Conservation (phyloP, 23 tunicate species). For the Trididemnum clinides region DNA sequence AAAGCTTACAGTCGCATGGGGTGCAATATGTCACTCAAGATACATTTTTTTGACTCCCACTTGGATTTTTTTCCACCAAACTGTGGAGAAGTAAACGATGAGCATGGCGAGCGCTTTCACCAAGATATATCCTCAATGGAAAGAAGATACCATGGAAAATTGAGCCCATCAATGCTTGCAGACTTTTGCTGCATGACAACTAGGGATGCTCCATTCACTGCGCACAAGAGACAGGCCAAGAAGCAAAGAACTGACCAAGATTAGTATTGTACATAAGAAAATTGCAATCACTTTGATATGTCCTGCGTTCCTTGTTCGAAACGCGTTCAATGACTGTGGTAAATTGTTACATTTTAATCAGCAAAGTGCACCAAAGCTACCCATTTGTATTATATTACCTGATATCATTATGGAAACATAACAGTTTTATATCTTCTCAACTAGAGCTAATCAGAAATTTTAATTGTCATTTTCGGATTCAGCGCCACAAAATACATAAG, state of each 20-base stretch:
- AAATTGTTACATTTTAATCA: conserved; percentile 9
- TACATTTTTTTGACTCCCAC: conserved; percentile 33
- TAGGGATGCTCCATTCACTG: conserved; percentile 7
- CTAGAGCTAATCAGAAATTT: conserved; percentile 28
- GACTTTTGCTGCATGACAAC: conserved; percentile 21
- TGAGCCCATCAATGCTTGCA: conserved; percentile 25
- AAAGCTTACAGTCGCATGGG: conserved; percentile 30
- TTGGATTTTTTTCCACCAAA: conserved; percentile 36
- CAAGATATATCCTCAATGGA: conserved; percentile 26
- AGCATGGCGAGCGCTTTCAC: conserved; percentile 23
- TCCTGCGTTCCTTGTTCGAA: background rate
- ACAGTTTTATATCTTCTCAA: conserved; percentile 8
- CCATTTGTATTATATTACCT: background rate
- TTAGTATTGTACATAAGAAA: conserved; percentile 7
- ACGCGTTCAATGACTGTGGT: conserved; percentile 26
- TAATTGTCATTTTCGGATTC: conserved; percentile 15
- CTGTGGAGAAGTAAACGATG: conserved; percentile 26
- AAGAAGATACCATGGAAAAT: conserved; percentile 17
- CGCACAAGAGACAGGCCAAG: conserved; percentile 33
- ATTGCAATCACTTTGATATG: background rate
- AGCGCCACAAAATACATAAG: conserved; percentile 29
- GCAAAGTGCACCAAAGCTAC: conserved; percentile 21
- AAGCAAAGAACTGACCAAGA: background rate
- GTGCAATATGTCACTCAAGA: conserved; percentile 16
- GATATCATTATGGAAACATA: background rate